Evolutionary conservation across 2,797 vertebrate species (phyloP).

Genomic region (Margarornis squamiger): DNA sequence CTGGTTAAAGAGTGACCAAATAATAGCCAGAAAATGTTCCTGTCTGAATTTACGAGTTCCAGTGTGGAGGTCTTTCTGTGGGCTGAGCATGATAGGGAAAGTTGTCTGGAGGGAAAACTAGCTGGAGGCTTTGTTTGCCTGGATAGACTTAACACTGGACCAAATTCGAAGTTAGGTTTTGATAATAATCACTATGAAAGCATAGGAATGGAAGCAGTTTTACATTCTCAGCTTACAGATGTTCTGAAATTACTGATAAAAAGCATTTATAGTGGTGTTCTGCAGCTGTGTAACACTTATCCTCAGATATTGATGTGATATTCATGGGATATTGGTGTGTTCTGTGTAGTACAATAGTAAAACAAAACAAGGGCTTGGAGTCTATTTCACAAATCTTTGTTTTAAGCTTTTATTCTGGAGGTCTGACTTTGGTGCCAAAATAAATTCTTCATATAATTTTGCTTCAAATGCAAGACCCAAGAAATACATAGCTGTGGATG

Average conservation of each 20-base stretch:
- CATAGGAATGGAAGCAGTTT: not conserved
- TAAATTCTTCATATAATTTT: not conserved
- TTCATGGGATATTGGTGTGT: not conserved
- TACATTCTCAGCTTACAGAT: not conserved
- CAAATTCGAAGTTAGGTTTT: not conserved
- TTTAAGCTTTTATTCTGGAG: constrained; percentile 15
- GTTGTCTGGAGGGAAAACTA: not conserved
- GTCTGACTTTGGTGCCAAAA: not conserved
- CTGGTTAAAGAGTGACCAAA: not conserved
- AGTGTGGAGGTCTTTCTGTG: not conserved
- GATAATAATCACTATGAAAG: not conserved
- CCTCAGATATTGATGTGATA: not conserved
- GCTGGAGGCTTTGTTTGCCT: not conserved
- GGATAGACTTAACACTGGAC: not conserved
- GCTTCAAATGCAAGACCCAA: constrained; percentile 18
- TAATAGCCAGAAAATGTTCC: not conserved
- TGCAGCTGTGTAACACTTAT: not conserved
- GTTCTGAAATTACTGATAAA: not conserved
- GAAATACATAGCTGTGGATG: constrained; percentile 9
- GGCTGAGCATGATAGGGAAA: not conserved
- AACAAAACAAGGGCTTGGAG: not conserved
- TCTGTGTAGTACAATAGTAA: not conserved
- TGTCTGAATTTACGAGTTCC: not conserved
- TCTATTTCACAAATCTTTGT: not conserved
- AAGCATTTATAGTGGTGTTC: not conserved